Conservation (phyloP, 2,113 vertebrate species). For the Mionectes macconnelli region DNA sequence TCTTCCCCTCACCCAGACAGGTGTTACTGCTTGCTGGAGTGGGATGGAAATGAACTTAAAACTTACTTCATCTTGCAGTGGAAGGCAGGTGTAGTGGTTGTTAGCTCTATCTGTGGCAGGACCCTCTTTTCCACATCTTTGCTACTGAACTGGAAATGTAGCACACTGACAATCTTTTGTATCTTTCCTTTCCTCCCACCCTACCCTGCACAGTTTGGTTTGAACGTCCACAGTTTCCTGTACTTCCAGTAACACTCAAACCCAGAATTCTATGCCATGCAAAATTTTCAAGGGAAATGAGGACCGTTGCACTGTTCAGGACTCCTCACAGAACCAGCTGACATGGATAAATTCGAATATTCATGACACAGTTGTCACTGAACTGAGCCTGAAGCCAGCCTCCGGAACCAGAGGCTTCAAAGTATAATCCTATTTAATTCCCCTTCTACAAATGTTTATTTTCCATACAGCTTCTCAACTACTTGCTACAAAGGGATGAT, state of each 20-base stretch:
- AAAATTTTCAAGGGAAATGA: neutral
- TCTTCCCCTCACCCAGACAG: neutral
- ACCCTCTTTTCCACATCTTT: neutral
- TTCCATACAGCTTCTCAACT: conserved; percentile 36
- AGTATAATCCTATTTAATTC: conserved; percentile 54
- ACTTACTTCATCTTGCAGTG: neutral
- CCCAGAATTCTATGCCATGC: neutral
- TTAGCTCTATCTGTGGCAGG: neutral
- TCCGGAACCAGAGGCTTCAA: neutral
- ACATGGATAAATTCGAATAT: neutral
- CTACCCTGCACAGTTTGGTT: no score
- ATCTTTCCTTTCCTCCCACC: rapidly evolving
- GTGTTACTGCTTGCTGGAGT: neutral
- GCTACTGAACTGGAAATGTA: neutral
- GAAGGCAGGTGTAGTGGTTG: neutral
- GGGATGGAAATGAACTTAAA: neutral
- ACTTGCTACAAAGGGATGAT: neutral
- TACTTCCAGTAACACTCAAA: neutral
- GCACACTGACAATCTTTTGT: neutral
- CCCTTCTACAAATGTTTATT: conserved; percentile 41
- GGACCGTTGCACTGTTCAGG: neutral
- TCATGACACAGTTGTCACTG: neutral
- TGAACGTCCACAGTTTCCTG: neutral
- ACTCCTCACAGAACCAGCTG: neutral
- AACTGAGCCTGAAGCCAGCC: neutral